Percentiles rank a stretch among this genome's conserved stretches.
phyloP scores from a whole-genome alignment of 2,113 vertebrate genomes.

The Trogon surrucura region DNA sequence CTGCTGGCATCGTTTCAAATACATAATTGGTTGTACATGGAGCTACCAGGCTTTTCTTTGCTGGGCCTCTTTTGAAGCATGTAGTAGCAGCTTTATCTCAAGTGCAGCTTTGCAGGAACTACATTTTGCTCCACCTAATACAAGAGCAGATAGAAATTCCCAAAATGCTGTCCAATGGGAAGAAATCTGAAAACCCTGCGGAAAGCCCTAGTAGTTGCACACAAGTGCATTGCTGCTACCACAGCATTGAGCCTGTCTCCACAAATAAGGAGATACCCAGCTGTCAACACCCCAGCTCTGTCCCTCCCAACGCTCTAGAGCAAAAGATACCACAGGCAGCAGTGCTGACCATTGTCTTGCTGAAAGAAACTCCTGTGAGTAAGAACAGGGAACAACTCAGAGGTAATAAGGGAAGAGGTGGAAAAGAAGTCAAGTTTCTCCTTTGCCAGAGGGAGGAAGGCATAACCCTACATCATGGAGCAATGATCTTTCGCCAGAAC shows the following conservation, averaged over 20 bases:
- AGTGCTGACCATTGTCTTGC: background rate
- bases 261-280: background rate
- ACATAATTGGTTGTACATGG: background rate
- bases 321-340: background rate
- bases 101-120: background rate
- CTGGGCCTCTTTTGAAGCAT: background rate
- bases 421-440: background rate
- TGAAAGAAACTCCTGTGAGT: background rate
- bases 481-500: background rate
- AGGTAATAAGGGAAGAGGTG: background rate
- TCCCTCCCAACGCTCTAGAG: background rate
- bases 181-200: background rate
- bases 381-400: background rate
- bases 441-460: background rate
- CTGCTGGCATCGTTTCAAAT: background rate
- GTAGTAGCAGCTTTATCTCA: background rate
- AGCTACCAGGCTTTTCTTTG: background rate
- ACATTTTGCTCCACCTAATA: background rate
- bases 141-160: background rate
- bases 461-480: rapidly evolving
- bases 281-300: background rate
- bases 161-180: background rate
- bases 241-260: background rate
- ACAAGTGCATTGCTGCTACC: background rate
- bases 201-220: background rate